Conservation (phyloP, 2,113 vertebrate species). For the Istiophorus platypterus region DNA sequence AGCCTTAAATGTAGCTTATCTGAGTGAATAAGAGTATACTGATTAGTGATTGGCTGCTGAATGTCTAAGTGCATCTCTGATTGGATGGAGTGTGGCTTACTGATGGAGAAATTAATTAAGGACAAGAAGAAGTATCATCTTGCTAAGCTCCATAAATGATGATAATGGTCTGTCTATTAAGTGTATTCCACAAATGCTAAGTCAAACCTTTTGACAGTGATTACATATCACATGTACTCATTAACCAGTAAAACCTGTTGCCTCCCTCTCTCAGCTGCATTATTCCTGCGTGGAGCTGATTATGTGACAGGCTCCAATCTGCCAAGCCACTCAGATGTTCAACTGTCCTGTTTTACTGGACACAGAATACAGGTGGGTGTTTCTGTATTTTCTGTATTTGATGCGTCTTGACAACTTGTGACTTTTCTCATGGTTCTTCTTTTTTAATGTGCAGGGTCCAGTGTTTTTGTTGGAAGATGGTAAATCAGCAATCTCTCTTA, state of each 20-base stretch:
- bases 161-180: background rate
- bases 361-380: slow-evolving; percentile 91
- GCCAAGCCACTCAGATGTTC: slow-evolving; percentile 94
- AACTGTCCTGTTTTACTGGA: slow-evolving; percentile 94
- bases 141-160: background rate
- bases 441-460: slow-evolving; percentile 86
- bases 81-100: background rate
- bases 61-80: background rate
- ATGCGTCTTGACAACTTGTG: background rate
- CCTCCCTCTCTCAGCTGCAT: slow-evolving; percentile 16
- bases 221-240: background rate
- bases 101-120: too few relatives aligned
- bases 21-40: background rate
- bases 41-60: background rate
- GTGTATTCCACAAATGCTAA: background rate
- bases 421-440: slow-evolving; percentile 4
- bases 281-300: slow-evolving; percentile 87
- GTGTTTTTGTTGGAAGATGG: slow-evolving; percentile 96
- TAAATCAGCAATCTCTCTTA: slow-evolving; percentile 94
- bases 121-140: background rate
- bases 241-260: background rate
- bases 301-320: slow-evolving; percentile 96
- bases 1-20: background rate
- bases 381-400: background rate
- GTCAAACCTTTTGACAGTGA: background rate